phyloP scores from a whole-genome alignment of 92 coral and sea anemone genomes.

The Porites cylindrica region DNA sequence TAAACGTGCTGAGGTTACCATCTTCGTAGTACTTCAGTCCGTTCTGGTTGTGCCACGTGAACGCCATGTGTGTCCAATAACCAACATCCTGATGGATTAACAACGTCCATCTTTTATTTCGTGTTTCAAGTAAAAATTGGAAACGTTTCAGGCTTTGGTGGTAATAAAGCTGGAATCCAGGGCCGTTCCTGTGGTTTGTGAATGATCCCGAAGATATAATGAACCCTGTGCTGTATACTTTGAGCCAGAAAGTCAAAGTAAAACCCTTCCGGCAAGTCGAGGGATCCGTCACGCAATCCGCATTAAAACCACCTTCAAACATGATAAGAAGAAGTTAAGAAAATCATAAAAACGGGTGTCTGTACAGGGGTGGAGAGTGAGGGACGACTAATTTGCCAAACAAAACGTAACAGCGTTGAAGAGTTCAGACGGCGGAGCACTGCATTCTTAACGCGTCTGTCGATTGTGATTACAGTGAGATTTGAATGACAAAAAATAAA shows the following conservation, averaged over 20 bases:
- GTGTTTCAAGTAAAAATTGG: slow-evolving; percentile 80
- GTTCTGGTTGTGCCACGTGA: slow-evolving; percentile 73
- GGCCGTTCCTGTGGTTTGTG: slow-evolving; percentile 89
- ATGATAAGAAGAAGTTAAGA: background rate
- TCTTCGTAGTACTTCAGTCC: slow-evolving; percentile 84
- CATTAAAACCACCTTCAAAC: slow-evolving; percentile 83
- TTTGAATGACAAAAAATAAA: no score
- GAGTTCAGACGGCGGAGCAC: no score
- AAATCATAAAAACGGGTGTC: background rate
- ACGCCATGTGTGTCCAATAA: slow-evolving; percentile 93
- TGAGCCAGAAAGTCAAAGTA: slow-evolving; percentile 94
- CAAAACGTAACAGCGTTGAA: no score
- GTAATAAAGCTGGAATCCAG: slow-evolving; percentile 90
- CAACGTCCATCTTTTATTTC: slow-evolving; percentile 74
- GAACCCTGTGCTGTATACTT: slow-evolving; percentile 78
- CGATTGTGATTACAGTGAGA: no score
- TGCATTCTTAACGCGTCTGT: no score
- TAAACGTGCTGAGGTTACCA: slow-evolving; percentile 73
- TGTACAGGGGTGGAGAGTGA: no score
- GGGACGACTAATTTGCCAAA: no score
- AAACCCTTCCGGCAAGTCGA: slow-evolving; percentile 84
- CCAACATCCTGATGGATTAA: slow-evolving; percentile 67
- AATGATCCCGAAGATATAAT: slow-evolving; percentile 95
- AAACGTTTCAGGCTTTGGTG: slow-evolving; percentile 68
- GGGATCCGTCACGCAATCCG: slow-evolving; percentile 95